Base-by-base conservation (phyloP, 2,888 invertebrate genomes). In the Anarsia innoxiella region DNA sequence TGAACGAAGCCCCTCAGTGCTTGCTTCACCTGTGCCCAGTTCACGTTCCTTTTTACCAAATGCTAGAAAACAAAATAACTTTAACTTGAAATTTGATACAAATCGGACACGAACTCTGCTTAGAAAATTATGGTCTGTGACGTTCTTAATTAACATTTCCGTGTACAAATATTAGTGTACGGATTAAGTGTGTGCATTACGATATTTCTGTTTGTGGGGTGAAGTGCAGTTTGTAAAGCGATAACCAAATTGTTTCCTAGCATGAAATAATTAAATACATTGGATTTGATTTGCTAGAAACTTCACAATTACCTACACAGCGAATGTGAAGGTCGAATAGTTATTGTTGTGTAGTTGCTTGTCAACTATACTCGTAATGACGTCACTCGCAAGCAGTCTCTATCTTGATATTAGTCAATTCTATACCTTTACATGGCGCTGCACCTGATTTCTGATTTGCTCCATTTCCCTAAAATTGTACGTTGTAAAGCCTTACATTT, bases 391-490 rank as follows among this genome's bases (percentile, higher is more conserved):
- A 37, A n/a, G n/a, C n/a, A n/a, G n/a, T n/a, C 27, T 28, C 36
- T 39, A 23, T 36, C 39, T 40, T 33, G 26, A 36, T 27, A 44
- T 38, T 41, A 37, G 15, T 36, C 19, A 29, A 37, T 32, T 25
- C 13, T 23, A 31, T 16, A 32, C 32, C 12, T n/a, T n/a, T n/a
- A n/a, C n/a, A n/a, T n/a, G n/a, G n/a, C 16, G 25, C 12, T 47
- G 49, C 53, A 52, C 50, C 54, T 59, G 61, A 61, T 53, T 61
- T 59, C 50, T 59, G 59, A 50, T 66, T 59, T 71, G 69, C 69
- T 76, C 68, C 54, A 69, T 71, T 76, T 71, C 51, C 53, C 49
- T 56, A 51, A 65, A 70, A 72, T 75, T 63, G 57, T 56, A 46
- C 58, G 61, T 63, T 63, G 46, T 50, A 51, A 58, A n/a, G n/a